Evolutionary conservation across 2,797 vertebrate species (phyloP).

Genomic region (Sebastiscus albofasciatus): DNA sequence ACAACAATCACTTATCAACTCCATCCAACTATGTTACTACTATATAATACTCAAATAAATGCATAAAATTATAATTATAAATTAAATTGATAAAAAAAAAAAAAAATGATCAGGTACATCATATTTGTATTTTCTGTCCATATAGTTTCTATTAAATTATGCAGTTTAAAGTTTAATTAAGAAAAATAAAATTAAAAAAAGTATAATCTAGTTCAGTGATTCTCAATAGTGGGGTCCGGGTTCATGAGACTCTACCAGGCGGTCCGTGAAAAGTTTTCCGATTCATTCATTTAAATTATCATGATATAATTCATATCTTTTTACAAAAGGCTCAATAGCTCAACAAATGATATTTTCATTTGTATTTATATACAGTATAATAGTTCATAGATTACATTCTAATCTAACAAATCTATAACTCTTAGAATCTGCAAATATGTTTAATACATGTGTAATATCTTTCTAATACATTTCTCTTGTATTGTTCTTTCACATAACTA

Average conservation of each 20-base stretch:
- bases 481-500: neutral
- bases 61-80: neutral
- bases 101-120: neutral
- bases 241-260: neutral
- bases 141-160: neutral
- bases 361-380: neutral
- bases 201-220: neutral
- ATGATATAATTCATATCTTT: neutral
- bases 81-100: neutral
- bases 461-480: neutral
- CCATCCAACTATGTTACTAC: neutral
- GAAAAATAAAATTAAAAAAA: neutral
- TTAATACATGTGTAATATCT: neutral
- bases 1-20: neutral
- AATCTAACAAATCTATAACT: neutral
- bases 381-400: neutral
- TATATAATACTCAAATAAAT: neutral
- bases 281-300: too few relatives aligned
- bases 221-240: neutral
- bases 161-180: neutral
- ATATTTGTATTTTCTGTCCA: neutral
- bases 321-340: too few relatives aligned
- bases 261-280: neutral
- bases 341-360: neutral
- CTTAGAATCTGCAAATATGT: too few relatives aligned